Evolutionary conservation across 2,888 invertebrate genomes (phyloP).

Genomic region (Brachylomia viminalis): DNA sequence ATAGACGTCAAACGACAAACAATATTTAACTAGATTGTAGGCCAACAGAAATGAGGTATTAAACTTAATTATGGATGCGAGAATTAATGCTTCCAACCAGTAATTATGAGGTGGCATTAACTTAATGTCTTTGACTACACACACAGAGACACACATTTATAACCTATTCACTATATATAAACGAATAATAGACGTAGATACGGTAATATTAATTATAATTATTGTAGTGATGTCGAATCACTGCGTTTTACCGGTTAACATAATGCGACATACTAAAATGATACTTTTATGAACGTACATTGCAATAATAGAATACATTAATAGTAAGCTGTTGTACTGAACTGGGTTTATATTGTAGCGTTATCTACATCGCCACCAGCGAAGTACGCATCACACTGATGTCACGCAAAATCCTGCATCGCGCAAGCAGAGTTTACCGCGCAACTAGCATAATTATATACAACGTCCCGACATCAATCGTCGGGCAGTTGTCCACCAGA

Average conservation of each 20-base stretch:
- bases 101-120: constrained; percentile 90
- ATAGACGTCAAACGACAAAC: constrained; percentile 83
- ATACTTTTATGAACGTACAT: constrained; percentile 55
- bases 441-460: no score
- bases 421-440: no score
- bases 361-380: no score
- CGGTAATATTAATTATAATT: constrained; percentile 50
- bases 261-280: constrained; percentile 53
- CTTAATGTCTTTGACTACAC: constrained; percentile 87
- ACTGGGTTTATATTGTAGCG: constrained; percentile 19
- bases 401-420: no score
- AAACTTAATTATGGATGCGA: constrained; percentile 90
- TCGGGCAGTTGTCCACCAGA: no score
- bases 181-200: constrained; percentile 50
- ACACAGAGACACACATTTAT: constrained; percentile 67
- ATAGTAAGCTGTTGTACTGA: constrained; percentile 26
- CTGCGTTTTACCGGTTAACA: constrained; percentile 55
- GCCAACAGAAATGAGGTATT: constrained; percentile 88
- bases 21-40: constrained; percentile 89
- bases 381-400: no score
- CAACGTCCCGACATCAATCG: no score
- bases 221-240: constrained; percentile 57
- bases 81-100: constrained; percentile 89
- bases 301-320: constrained; percentile 41
- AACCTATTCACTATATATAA: constrained; percentile 22